These are phyloP conservation scores for Hydriomena furcata DNA, from an alignment of 2,888 invertebrate genomes.

Conservation along the genomic window DNA sequence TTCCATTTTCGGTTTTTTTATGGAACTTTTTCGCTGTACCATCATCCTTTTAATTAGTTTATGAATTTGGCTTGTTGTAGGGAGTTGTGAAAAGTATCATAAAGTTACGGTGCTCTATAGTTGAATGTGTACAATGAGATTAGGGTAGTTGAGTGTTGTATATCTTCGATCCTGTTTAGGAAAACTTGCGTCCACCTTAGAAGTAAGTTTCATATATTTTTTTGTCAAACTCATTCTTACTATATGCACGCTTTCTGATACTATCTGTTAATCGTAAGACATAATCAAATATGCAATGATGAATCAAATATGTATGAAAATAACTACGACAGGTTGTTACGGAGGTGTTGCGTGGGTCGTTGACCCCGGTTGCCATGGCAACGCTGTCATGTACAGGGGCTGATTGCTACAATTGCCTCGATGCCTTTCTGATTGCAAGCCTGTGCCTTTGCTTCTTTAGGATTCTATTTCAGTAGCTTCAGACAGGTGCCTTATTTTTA, in stretches of 20 bases:
- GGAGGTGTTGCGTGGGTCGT: conserved; percentile 64
- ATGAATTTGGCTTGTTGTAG: conserved; percentile 36
- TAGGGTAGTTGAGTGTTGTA: neutral
- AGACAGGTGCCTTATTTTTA: too few relatives aligned
- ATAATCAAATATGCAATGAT: conserved; percentile 2
- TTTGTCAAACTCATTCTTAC: too few relatives aligned
- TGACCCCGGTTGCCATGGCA: conserved; percentile 70
- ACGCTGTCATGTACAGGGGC: conserved; percentile 63
- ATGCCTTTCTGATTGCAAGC: conserved; percentile 32
- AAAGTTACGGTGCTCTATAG: neutral
- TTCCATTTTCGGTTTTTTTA: conserved; percentile 61
- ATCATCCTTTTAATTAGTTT: conserved; percentile 48
- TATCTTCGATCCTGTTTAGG: too few relatives aligned
- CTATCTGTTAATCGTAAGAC: too few relatives aligned
- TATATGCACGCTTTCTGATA: too few relatives aligned
- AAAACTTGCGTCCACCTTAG: too few relatives aligned
- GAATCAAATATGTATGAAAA: conserved; percentile 4
- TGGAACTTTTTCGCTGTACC: conserved; percentile 57
- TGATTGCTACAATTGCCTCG: conserved; percentile 52
- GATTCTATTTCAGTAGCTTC: conserved; percentile 3
- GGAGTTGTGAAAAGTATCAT: conserved; percentile 1
- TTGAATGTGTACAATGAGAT: conserved; percentile 3
- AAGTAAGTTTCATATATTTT: neutral
- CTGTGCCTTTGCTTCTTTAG: conserved; percentile 8
- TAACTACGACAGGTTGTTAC: conserved; percentile 45